A percentile compares a stretch with the other conserved stretches of the same genome.
Evolutionary conservation across 2,888 invertebrate genomes (phyloP).

Genomic region (Macrosiphum euphorbiae): DNA sequence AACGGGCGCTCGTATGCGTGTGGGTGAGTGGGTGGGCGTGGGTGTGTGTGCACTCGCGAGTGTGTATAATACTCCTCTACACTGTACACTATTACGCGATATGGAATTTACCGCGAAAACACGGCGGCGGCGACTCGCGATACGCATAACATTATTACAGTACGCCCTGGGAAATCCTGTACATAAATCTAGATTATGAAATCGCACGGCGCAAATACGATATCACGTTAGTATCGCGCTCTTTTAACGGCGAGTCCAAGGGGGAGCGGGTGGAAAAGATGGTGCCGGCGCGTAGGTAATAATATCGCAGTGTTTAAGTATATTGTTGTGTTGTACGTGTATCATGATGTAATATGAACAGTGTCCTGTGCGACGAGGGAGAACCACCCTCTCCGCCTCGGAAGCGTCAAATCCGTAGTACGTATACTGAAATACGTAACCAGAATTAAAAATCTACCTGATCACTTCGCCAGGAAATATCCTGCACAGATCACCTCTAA

Average conservation of each 20-base stretch:
- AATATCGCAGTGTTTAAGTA: background rate
- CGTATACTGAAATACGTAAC: background rate
- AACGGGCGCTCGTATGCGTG: background rate
- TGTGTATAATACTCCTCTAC: background rate
- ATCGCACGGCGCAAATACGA: constrained; percentile 24
- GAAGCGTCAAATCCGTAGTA: background rate
- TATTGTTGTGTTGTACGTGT: background rate
- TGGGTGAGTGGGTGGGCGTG: background rate
- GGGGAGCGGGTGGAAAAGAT: background rate
- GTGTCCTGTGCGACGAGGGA: background rate
- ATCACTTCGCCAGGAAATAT: background rate
- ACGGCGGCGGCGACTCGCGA: background rate
- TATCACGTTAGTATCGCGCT: background rate
- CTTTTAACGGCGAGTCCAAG: background rate
- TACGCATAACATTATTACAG: background rate
- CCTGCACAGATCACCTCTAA: background rate
- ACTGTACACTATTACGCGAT: background rate
- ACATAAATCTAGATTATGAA: constrained; percentile 61
- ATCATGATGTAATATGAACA: background rate
- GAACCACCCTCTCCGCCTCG: background rate
- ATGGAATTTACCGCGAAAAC: constrained; percentile 36
- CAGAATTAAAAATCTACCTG: background rate
- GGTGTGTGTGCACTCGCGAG: background rate
- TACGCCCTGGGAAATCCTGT: constrained; percentile 44
- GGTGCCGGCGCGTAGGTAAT: background rate